These are phyloP conservation scores for Chelonus insularis DNA, from an alignment of 1,140 invertebrate species.

Conservation along the genomic window DNA sequence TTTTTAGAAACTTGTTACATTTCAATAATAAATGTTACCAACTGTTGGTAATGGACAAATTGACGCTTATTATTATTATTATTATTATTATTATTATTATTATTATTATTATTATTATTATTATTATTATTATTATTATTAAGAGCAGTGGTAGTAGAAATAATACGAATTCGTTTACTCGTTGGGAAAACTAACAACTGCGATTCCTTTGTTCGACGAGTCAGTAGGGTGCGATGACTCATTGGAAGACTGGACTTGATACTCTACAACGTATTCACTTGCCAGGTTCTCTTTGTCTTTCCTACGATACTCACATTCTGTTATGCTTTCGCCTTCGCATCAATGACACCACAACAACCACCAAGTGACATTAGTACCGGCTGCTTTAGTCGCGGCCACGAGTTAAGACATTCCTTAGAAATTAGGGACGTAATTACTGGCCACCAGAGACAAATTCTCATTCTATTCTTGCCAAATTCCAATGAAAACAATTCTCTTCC, in stretches of 20 bases:
- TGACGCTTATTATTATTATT: no score
- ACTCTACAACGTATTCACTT: neutral
- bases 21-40: no score
- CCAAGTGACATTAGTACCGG: conserved; percentile 6
- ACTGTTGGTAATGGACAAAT: no score
- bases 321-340: neutral
- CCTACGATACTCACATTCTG: neutral
- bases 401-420: conserved; percentile 34
- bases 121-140: no score
- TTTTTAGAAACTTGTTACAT: no score
- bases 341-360: conserved; percentile 6
- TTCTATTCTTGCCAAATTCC: conserved; percentile 16
- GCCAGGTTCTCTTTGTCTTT: conserved; percentile 8
- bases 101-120: no score
- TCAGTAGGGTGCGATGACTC: conserved; percentile 27
- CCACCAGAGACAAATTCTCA: conserved; percentile 33
- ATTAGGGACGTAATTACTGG: conserved; percentile 33
- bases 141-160: no score
- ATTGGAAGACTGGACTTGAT: conserved; percentile 11
- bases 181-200: no score
- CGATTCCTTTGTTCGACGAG: neutral
- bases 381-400: conserved; percentile 1
- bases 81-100: no score
- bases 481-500: conserved; percentile 4
- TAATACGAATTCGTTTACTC: no score